Conservation (phyloP, 2,797 vertebrate species). For the Myotis planiceps region DNA sequence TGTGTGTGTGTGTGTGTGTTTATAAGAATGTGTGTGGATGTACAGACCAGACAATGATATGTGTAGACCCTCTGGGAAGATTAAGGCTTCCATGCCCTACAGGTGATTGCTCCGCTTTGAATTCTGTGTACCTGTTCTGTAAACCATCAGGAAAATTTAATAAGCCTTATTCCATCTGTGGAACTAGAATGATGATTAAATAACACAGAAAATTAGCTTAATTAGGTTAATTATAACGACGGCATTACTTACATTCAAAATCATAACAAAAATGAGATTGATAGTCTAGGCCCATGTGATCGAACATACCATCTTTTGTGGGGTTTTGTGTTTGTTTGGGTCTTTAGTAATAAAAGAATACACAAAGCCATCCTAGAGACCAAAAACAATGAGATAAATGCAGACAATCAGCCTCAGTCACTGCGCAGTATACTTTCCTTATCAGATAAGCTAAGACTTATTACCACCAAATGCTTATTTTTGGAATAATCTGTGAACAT, state of each 20-base stretch:
- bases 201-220: not conserved
- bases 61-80: not conserved
- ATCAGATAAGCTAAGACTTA: not conserved
- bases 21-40: not conserved
- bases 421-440: not conserved
- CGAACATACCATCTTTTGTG: constrained; percentile 27
- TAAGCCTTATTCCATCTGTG: not conserved
- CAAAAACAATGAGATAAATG: constrained; percentile 44
- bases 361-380: constrained; percentile 88
- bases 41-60: not conserved
- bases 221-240: constrained; percentile 24
- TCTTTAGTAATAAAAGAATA: constrained; percentile 89
- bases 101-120: not conserved
- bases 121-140: not conserved
- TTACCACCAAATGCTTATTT: not conserved
- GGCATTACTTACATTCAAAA: constrained; percentile 28
- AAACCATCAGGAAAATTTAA: not conserved
- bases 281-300: constrained; percentile 71
- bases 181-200: not conserved
- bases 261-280: constrained; percentile 67
- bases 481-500: not conserved
- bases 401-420: not conserved
- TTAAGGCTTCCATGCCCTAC: not conserved
- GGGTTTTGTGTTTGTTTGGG: not conserved
- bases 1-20: not conserved